These are phyloP conservation scores for Sphaerodactylus townsendi DNA, from an alignment of 2,113 vertebrate species.

Conservation along the genomic window DNA sequence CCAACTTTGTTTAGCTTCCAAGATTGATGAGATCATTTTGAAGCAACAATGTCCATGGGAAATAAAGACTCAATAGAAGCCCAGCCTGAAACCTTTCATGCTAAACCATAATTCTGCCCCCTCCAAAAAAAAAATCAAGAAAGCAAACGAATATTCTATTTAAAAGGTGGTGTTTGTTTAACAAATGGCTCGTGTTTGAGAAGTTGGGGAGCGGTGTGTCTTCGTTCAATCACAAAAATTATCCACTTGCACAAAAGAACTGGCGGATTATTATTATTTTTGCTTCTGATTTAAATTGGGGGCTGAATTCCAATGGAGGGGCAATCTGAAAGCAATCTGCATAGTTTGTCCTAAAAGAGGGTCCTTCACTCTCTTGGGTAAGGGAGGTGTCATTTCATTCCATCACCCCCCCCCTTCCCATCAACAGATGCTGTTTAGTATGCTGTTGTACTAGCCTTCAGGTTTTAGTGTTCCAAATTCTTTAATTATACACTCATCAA, in stretches of 20 bases:
- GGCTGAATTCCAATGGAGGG: slow-evolving; percentile 49
- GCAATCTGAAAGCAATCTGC: slow-evolving; percentile 45
- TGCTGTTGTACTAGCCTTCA: slow-evolving; percentile 34
- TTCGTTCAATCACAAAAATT: slow-evolving; percentile 16
- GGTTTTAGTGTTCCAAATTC: slow-evolving; percentile 54
- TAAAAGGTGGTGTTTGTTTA: not conserved
- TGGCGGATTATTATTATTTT: no score
- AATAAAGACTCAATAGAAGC: not conserved
- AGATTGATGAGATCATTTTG: no score
- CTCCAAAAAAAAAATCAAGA: no score
- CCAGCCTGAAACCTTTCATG: not conserved
- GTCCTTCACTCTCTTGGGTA: slow-evolving; percentile 41
- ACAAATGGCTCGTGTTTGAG: not conserved
- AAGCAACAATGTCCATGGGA: not conserved
- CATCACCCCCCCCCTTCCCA: slow-evolving; percentile 11
- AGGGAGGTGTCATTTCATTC: slow-evolving; percentile 28
- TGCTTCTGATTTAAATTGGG: slow-evolving; percentile 56
- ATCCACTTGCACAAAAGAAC: not conserved
- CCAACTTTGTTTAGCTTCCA: no score
- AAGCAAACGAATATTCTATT: not conserved
- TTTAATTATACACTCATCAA: slow-evolving; percentile 60
- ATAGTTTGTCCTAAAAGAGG: slow-evolving; percentile 52
- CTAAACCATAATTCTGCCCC: no score
- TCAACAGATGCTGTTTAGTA: slow-evolving; percentile 39
- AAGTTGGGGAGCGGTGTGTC: no score